Evolutionary conservation across 37 sponge, comb jelly and placozoan genomes (phyloP).

Genomic region (Diacarnus erythraeanus): DNA sequence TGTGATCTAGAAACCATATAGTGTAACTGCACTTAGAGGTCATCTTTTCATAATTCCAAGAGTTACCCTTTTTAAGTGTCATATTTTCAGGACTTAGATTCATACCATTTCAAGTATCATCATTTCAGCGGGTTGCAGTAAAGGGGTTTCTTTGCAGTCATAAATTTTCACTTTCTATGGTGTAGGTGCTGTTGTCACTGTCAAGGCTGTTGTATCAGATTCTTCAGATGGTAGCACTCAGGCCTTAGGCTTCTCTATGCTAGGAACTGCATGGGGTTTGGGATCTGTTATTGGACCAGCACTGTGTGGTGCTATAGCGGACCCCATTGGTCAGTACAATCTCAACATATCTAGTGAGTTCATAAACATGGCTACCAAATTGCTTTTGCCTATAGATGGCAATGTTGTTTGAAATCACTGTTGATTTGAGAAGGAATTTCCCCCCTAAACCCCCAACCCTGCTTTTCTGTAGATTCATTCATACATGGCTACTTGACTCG

Average conservation of each 20-base stretch:
- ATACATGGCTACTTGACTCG: slow-evolving; percentile 29
- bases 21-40: no score
- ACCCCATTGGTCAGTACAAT: slow-evolving; percentile 78
- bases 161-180: no score
- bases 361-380: no score
- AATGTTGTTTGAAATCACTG: no score
- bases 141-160: no score
- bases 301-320: slow-evolving; percentile 58
- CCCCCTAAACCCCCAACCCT: background rate
- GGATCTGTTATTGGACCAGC: slow-evolving; percentile 76
- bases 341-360: slow-evolving; percentile 49
- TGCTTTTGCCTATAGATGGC: no score
- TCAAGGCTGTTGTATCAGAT: slow-evolving; percentile 80
- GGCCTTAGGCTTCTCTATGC: slow-evolving; percentile 50
- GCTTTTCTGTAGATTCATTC: slow-evolving; percentile 6
- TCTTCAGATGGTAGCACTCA: slow-evolving; percentile 61
- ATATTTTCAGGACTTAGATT: background rate
- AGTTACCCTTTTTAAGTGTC: background rate
- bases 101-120: no score
- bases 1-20: no score
- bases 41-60: no score
- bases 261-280: slow-evolving; percentile 45
- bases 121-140: no score
- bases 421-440: no score
- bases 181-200: slow-evolving; percentile 47